Percentiles rank a stretch among this genome's conserved stretches.
Conservation (phyloP, 1,140 invertebrate species). For the Caenorhabditis latens region DNA sequence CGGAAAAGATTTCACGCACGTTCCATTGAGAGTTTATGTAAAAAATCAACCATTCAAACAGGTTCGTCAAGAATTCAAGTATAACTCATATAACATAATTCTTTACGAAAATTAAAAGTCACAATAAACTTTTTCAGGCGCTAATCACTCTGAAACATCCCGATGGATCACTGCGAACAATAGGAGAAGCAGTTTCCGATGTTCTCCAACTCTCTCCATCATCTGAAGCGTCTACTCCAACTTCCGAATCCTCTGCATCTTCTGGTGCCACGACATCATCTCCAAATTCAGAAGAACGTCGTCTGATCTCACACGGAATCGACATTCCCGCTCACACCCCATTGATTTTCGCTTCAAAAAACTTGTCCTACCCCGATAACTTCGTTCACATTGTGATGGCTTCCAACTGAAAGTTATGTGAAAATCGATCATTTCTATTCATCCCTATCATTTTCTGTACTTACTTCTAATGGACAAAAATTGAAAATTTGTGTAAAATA, state of each 20-base stretch:
- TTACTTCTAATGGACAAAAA: not conserved
- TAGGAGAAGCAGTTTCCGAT: constrained; percentile 67
- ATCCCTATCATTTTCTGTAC: not conserved
- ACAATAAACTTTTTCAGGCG: not conserved
- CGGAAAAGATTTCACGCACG: constrained; percentile 80
- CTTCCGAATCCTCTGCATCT: constrained; percentile 56
- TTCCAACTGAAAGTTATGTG: not conserved
- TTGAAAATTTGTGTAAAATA: no score
- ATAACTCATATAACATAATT: no score
- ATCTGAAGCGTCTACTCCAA: constrained; percentile 4
- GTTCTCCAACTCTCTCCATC: constrained; percentile 66
- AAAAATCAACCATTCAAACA: constrained; percentile 53
- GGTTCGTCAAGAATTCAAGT: constrained; percentile 82
- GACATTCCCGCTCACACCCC: constrained; percentile 89
- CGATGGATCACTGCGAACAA: constrained; percentile 3
- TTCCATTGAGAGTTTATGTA: constrained; percentile 71
- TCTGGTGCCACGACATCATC: constrained; percentile 36
- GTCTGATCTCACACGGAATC: constrained; percentile 90
- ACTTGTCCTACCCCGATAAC: constrained; percentile 97
- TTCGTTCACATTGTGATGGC: constrained; percentile 85
- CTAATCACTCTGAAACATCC: not conserved
- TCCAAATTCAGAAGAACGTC: constrained; percentile 59
- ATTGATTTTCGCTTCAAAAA: constrained; percentile 95
- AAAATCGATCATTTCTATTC: not conserved
- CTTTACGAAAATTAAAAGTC: no score